Evolutionary conservation across 2,888 invertebrate species (phyloP), one percentile per base, ranked within the genome.

Genomic region (Orthosia cruda): DNA sequence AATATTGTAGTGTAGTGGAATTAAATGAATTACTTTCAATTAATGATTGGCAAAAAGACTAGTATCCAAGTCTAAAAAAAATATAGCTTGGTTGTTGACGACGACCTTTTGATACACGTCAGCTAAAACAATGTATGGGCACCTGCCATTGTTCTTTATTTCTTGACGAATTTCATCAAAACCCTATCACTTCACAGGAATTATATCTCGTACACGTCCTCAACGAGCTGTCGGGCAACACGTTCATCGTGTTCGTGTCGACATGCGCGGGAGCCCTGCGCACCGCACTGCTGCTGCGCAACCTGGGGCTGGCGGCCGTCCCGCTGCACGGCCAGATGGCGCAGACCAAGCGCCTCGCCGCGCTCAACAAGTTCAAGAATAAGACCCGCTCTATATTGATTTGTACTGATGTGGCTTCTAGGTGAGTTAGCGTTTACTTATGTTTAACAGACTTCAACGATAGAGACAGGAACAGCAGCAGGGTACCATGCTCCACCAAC

Each of bases 241-340:
- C 99, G 84, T 99, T 99, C 92, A 99, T 99, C 97, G 98, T 99
- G 87, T 99, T 99, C 95, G 99, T 99, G 93, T 97, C 98, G 59
- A 99, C 99, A 0, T 99, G 99, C 93, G 99, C 98, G 76, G 98
- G 98, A 91, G 99, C 99, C 0, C 97, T 99, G 80, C 97, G 99
- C 75, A 98, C 98, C 0, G 99, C 99, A 0, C 96, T 99, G 55
- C 97, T 99, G 94, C 96, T 99, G 77, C 97, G 99, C 64, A 98
- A 98, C 92, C 97, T 99, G 16, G 99, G 99, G 12, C 97, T 99
- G 78, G 98, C 98, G 3, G 99, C 99, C 0, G 99, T 99, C 64
- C 99, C 99, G 1, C 97, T 99, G n/a, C 99, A 99, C 94, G 99
- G 99, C 0, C 99, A 99, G 96, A 99, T 99, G 99, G 98, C 99